These are phyloP conservation scores for Electrophaes corylata DNA, from an alignment of 2,888 invertebrate species.

Conservation along the genomic window DNA sequence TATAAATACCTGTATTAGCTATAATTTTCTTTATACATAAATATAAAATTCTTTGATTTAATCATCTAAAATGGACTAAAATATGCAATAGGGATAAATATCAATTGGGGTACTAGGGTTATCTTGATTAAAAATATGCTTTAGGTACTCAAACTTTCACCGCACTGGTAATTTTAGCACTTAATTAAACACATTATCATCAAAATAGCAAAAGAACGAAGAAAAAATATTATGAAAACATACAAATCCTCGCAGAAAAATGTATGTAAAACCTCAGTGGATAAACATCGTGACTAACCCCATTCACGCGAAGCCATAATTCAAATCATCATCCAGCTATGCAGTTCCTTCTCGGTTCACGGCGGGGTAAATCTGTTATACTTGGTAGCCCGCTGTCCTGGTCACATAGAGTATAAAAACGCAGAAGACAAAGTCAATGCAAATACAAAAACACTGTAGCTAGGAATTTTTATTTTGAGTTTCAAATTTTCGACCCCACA, in stretches of 20 bases:
- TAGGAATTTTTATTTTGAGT: no score
- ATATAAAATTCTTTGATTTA: no score
- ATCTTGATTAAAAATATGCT: no score
- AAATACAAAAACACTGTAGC: neutral
- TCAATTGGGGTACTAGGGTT: no score
- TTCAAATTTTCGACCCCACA: no score
- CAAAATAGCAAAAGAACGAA: neutral
- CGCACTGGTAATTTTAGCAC: no score
- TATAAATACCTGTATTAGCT: no score
- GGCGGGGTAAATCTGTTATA: constrained; percentile 30
- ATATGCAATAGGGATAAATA: no score
- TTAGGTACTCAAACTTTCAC: no score
- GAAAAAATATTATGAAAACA: neutral
- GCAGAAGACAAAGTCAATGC: neutral
- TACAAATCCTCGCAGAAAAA: constrained; percentile 1
- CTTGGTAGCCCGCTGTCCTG: constrained; percentile 24
- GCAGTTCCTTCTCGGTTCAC: constrained; percentile 30
- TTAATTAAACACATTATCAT: no score
- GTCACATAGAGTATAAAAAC: neutral
- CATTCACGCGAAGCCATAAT: constrained; percentile 25
- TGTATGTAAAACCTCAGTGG: neutral
- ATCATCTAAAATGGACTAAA: no score
- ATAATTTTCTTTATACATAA: no score
- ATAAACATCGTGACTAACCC: constrained; percentile 19
- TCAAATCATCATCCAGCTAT: constrained; percentile 31